These are phyloP conservation scores for Zosterops borbonicus DNA, from an alignment of 2,113 vertebrate species.

Conservation along the genomic window DNA sequence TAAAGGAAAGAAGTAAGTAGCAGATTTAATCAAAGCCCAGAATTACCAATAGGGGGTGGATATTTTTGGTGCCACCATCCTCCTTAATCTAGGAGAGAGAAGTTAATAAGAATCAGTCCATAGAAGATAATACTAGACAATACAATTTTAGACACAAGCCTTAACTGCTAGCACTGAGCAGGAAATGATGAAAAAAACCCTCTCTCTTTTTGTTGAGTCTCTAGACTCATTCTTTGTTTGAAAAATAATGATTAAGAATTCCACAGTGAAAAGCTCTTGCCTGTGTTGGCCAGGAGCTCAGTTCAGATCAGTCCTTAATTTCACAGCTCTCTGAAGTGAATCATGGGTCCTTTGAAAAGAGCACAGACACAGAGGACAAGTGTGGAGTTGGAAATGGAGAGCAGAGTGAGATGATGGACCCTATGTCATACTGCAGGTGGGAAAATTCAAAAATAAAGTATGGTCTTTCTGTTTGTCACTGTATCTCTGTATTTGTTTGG, in stretches of 20 bases:
- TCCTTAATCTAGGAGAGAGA: neutral
- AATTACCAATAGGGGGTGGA: neutral
- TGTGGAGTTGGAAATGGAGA: neutral
- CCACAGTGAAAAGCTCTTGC: neutral
- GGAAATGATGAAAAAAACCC: neutral
- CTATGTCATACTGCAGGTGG: neutral
- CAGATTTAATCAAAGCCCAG: neutral
- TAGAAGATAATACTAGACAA: neutral
- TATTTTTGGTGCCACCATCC: neutral
- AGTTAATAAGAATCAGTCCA: neutral
- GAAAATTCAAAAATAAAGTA: neutral
- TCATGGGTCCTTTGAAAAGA: neutral
- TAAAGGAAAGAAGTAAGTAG: neutral
- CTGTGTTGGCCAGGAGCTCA: neutral
- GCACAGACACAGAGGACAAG: neutral
- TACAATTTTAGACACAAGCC: neutral
- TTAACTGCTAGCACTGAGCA: neutral
- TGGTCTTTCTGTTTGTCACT: neutral
- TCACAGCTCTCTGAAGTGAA: neutral
- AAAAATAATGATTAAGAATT: neutral
- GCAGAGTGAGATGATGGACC: neutral
- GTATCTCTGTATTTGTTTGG: neutral
- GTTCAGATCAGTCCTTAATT: neutral
- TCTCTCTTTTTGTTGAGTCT: neutral
- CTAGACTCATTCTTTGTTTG: neutral